Evolutionary conservation across 1,140 invertebrate species (phyloP).

Genomic region (Batillaria attramentaria): DNA sequence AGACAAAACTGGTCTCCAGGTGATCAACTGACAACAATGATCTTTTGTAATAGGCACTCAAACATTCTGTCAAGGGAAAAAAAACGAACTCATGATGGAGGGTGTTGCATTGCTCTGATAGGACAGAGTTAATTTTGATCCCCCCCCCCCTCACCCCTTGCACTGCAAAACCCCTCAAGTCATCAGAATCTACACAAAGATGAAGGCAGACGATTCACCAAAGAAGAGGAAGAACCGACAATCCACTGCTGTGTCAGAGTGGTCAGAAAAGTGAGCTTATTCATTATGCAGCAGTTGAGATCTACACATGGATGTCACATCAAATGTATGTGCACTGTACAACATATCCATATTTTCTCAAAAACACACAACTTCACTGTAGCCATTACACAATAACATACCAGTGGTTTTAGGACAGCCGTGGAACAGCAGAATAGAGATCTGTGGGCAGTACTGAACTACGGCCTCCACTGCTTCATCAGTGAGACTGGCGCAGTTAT

Average conservation of each 20-base stretch:
- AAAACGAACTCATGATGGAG: no score
- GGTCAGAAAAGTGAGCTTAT: not conserved
- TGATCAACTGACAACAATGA: no score
- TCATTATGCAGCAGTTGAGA: not conserved
- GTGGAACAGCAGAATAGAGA: constrained; percentile 65
- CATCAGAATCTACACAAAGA: no score
- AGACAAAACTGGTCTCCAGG: not conserved
- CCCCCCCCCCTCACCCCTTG: no score
- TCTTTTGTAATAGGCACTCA: no score
- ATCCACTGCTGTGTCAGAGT: no score
- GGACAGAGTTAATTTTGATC: no score
- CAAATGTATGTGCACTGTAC: not conserved
- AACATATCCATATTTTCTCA: not conserved
- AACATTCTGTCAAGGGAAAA: no score
- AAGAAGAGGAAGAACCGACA: not conserved
- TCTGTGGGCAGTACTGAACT: constrained; percentile 59
- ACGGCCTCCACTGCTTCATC: constrained; percentile 67
- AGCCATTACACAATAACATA: constrained; percentile 25
- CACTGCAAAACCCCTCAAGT: no score
- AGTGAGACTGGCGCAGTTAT: constrained; percentile 57
- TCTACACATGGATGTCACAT: not conserved
- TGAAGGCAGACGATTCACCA: not conserved
- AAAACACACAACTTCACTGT: not conserved
- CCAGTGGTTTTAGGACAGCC: constrained; percentile 67
- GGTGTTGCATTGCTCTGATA: no score